Percentiles rank a stretch among this genome's conserved stretches.
phyloP scores from a whole-genome alignment of 1,140 invertebrate genomes.

The Drosophila leontia region DNA sequence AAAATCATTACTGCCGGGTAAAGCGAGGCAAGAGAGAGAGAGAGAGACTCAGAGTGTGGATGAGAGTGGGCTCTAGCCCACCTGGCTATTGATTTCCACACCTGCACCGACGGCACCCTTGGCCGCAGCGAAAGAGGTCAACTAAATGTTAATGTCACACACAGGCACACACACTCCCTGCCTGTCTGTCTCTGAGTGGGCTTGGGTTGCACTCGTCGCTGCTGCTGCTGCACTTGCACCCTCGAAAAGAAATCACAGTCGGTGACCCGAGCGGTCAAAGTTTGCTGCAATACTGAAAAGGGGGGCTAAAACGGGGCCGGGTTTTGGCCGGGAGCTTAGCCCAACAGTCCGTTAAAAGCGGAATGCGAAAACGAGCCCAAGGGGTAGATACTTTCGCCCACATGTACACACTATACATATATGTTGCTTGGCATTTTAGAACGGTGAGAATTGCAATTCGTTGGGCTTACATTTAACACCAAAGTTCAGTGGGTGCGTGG shows the following conservation, averaged over 20 bases:
- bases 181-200: slow-evolving; percentile 42
- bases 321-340: slow-evolving; percentile 18
- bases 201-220: slow-evolving; percentile 15
- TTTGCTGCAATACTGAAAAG: slow-evolving; percentile 19
- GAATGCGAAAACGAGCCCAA: slow-evolving; percentile 43
- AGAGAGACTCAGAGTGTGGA: not conserved
- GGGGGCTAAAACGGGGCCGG: slow-evolving; percentile 39
- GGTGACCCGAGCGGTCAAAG: slow-evolving; percentile 67
- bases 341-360: slow-evolving; percentile 42
- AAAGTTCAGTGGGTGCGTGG: slow-evolving; percentile 79
- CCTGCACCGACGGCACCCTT: slow-evolving; percentile 75
- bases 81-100: slow-evolving; percentile 76
- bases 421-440: slow-evolving; percentile 59
- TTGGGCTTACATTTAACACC: slow-evolving; percentile 46
- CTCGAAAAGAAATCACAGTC: slow-evolving; percentile 75
- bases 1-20: slow-evolving; percentile 70
- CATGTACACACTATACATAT: not conserved
- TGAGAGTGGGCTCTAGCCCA: not conserved
- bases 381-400: slow-evolving; percentile 15
- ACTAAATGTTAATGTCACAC: slow-evolving; percentile 80
- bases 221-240: slow-evolving; percentile 17
- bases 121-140: slow-evolving; percentile 78
- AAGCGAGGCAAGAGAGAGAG: not conserved
- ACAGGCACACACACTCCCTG: slow-evolving; percentile 22
- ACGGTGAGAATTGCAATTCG: slow-evolving; percentile 64